Conservation (phyloP, 2,888 invertebrate species). For the Rotaria macrura region DNA sequence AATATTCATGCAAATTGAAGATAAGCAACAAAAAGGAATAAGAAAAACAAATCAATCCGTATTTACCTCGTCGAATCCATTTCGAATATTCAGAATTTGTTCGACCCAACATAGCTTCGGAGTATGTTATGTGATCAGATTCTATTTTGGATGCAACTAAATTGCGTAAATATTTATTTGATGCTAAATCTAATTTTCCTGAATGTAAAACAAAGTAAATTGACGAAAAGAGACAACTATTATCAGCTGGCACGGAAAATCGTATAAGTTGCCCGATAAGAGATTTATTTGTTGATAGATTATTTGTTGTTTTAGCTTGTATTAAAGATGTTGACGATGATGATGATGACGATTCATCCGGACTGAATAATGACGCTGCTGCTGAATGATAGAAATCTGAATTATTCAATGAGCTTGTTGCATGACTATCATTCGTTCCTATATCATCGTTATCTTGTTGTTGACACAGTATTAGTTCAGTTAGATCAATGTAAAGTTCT, state of each 20-base stretch:
- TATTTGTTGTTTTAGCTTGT: not conserved
- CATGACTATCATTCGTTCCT: not conserved
- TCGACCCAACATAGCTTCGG: conserved; percentile 66
- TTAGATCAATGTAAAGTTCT: conserved; percentile 16
- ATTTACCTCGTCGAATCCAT: conserved; percentile 65
- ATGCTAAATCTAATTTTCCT: conserved; percentile 62
- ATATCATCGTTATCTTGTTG: not conserved
- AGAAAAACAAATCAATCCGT: too few relatives aligned
- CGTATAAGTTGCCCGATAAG: not conserved
- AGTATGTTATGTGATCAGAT: conserved; percentile 66
- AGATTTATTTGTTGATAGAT: not conserved
- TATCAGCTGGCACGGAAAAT: conserved; percentile 75
- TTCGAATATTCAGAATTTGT: conserved; percentile 72
- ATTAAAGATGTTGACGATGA: not conserved
- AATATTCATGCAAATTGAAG: too few relatives aligned
- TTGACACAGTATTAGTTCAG: not conserved
- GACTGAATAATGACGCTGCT: not conserved
- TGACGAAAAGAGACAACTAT: conserved; percentile 88
- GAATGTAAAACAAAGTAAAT: conserved; percentile 57
- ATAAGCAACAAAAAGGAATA: too few relatives aligned
- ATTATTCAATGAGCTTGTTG: not conserved
- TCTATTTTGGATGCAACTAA: conserved; percentile 74
- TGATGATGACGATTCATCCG: not conserved
- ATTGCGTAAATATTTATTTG: conserved; percentile 67
- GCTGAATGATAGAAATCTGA: not conserved